Evolutionary conservation across 2,113 vertebrate genomes (phyloP), one percentile per base, ranked within the genome.

Genomic region (Ellobius talpinus): DNA sequence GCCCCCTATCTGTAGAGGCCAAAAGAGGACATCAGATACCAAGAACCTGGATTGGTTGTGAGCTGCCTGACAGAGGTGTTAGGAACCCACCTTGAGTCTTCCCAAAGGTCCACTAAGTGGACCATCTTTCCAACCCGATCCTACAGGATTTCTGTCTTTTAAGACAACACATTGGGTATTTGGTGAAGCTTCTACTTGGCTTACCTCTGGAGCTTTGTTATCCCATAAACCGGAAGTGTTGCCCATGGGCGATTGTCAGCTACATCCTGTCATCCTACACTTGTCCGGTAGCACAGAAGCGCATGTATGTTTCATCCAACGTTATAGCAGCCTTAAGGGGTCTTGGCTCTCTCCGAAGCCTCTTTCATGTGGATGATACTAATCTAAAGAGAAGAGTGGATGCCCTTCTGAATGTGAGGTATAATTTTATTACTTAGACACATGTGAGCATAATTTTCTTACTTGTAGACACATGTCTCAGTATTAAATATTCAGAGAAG

Each of bases 291-390:
- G 23, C 23, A 81, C 24, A 33, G 5, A 17, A 23, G 3, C 10
- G 26, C 17, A 9, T 14, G 0, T 63, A 3, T 21, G 23, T 36
- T 33, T 39, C 29, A 66, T 39, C 17, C 52, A 52, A 12, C 1
- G 50, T 10, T 24, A 19, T 9, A 1, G 8, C 4, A 42, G n/a
- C 0, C 6, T 17, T 45, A 2, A 2, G 1, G 1, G 24, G 2
- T 73, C 9, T 45, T n/a, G 70, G 31, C 2, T 42, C 29, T 26
- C 58, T 0, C 16, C 2, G 9, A 2, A 26, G 23, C 4, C 36
- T 50, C 0, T 50, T 36, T 42, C 5, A 42, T 7, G 19, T 7
- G 16, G 17, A 17, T 65, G 26, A 4, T 7, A 24, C 31, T 0
- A 0, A 24, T 21, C 1, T 11, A 12, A 29, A 10, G 2, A 17